Percentiles rank a stretch among this genome's conserved stretches.
Evolutionary conservation across 2,888 invertebrate species (phyloP).

Genomic region (Acanthosepion lycidas): DNA sequence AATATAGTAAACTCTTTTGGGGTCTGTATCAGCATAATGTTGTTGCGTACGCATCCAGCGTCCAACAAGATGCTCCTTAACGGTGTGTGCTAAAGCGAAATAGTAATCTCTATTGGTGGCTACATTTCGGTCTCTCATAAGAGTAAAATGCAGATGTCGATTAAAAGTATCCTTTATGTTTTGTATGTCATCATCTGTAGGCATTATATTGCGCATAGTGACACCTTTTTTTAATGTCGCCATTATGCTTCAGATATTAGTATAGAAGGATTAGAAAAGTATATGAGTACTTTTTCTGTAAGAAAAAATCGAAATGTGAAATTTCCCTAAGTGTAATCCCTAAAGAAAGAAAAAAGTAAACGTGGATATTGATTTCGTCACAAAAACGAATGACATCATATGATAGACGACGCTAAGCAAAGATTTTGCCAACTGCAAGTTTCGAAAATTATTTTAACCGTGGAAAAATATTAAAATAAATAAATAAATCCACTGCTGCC

Average conservation of each 20-base stretch:
- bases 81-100: slow-evolving; percentile 96
- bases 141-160: slow-evolving; percentile 96
- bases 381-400: not conserved
- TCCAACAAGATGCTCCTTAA: slow-evolving; percentile 96
- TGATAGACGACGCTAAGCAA: no score
- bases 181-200: slow-evolving; percentile 91
- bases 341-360: not conserved
- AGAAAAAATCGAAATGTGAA: not conserved
- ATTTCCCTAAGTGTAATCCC: no score
- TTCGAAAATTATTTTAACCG: no score
- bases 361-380: not conserved
- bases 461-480: no score
- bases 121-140: slow-evolving; percentile 98
- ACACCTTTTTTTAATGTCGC: slow-evolving; percentile 88
- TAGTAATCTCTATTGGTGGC: slow-evolving; percentile 96
- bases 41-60: slow-evolving; percentile 99
- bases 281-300: not conserved
- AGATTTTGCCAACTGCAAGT: no score
- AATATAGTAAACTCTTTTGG: slow-evolving; percentile 76
- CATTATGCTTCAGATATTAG: not conserved
- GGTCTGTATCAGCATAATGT: slow-evolving; percentile 97
- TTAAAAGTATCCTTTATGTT: slow-evolving; percentile 98
- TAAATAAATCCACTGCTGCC: no score
- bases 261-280: not conserved
- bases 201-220: slow-evolving; percentile 94